Base-by-base conservation (phyloP, 2,113 vertebrate genomes). In the Malurus cyaneus region DNA sequence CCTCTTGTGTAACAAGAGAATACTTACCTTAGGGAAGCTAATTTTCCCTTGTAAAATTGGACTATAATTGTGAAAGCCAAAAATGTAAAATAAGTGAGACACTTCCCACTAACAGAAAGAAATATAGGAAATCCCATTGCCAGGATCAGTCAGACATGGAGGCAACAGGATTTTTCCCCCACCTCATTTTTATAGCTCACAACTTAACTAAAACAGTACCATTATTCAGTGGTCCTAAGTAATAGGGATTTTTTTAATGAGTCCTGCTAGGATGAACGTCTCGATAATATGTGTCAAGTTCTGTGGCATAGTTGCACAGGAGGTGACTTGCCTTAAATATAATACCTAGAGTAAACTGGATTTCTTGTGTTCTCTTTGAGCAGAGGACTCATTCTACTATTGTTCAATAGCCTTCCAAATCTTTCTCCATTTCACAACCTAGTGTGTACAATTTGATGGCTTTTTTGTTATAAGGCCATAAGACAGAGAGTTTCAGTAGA, bases 31-130 rank as follows among this genome's bases (percentile, higher is more conserved):
- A 86, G 85, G 89, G 88, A 96, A 92, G 54, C 80, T 96, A 94
- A 95, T 97, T 97, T 97, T 96, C 76, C 95, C 94, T 92, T 93
- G 69, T 95, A 95, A 97, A 96, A 81, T 57, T 92, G 53, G 49
- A 18, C 53, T 92, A 57, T 92, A 95, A 94, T 62, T 96, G 42
- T 85, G 65, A 74, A 83, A 94, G 94, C 95, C 96, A 97, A 92
- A 92, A 94, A 94, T 57, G 46, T 95, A 91, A 94, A 96, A 86
- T 87, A 93, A 95, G 89, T 94, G 95, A 88, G 88, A 94, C 57
- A 64, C 70, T 93, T 96, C 92, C 89, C 94, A 92, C 77, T 88
- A 89, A 72, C 71, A 79, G 54, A 67, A 28, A 54, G 54, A 94
- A 86, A 70, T 91, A 83, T 6, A 86, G 73, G 72, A 96, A 92